Evolutionary conservation across 2,888 invertebrate species (phyloP).

Genomic region (Dicyrtomina minuta): DNA sequence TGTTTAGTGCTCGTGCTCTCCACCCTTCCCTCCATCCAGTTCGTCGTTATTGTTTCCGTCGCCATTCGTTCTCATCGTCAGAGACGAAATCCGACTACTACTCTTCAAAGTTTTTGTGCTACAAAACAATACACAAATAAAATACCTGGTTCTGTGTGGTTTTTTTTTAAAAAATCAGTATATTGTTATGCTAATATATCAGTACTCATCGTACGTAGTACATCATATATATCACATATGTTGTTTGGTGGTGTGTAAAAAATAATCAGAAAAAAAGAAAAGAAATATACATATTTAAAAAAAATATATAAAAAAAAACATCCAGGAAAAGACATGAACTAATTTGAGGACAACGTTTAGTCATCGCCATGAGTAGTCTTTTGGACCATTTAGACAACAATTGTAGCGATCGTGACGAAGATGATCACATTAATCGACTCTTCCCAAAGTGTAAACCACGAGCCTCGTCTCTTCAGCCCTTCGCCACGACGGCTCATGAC

Average conservation of each 20-base stretch:
- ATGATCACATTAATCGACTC: conserved; percentile 78
- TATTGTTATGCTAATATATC: too few relatives aligned
- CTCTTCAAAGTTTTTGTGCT: background rate
- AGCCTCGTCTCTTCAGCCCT: conserved; percentile 50
- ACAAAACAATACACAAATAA: conserved; percentile 15
- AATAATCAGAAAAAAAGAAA: too few relatives aligned
- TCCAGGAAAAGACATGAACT: conserved; percentile 38
- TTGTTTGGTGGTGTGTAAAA: too few relatives aligned
- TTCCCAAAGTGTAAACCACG: conserved; percentile 84
- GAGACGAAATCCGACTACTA: background rate
- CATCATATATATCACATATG: too few relatives aligned
- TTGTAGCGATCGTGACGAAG: conserved; percentile 54
- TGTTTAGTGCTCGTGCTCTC: background rate
- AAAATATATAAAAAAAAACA: conserved; percentile 1
- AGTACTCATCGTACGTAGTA: too few relatives aligned
- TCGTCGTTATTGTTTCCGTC: background rate
- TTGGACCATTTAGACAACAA: conserved; percentile 58
- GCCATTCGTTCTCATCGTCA: background rate
- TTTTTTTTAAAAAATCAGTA: too few relatives aligned
- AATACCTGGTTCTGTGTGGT: too few relatives aligned
- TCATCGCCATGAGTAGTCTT: conserved; percentile 55
- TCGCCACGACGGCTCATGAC: conserved; percentile 38
- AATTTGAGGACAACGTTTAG: conserved; percentile 14
- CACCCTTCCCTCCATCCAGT: background rate
- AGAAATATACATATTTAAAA: too few relatives aligned